Base-by-base conservation (phyloP, 2,888 invertebrate species). In the Pammene fasciana region DNA sequence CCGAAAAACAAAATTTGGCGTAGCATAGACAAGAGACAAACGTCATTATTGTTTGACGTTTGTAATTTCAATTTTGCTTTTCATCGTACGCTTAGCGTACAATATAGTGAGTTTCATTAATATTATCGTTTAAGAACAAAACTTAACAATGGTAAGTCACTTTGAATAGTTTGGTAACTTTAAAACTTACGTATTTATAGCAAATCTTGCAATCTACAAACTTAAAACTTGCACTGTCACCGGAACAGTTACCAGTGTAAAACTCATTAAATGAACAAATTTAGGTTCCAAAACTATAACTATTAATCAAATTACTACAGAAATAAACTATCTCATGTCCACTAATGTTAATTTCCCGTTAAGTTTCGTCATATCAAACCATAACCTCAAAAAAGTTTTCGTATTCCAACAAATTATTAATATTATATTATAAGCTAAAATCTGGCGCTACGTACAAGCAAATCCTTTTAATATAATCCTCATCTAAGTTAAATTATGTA, bases 161-260 rank as follows among this genome's bases (percentile, higher is more conserved):
- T 46, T n/a, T 1, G 13, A 34, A 26, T 46, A 1, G 36, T 7
- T 6, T 8, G 4, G n/a, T 41, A 34, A 4, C 16, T 45, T 48
- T 16, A 38, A 26, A 6, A 3, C 3, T 9, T 16, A 1, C 34
- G 4, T n/a, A 16, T 13, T 14, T 41, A 14, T 54, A 14, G 46
- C 11, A 48, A 60, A 48, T 34, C 13, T 16, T 60, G 36, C 10
- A 38, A 60, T 54, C 0, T 16, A 7, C 14, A 60, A 65, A 65
- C 45, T 59, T 38, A 34, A 68, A 65, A 70, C 59, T 72, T 75
- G 77, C 77, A 45, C 38, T 72, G 77, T 77, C 77, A 77, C 73
- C 72, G 72, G 72, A 52, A 57, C 36, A 50, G 13, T 41, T 50
- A 48, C n/a, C 34, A n/a, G 0, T 34, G 16, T 57, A 43, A 50